These are phyloP conservation scores for Lysandra bellargus DNA, from an alignment of 2,888 invertebrate species.

Conservation along the genomic window DNA sequence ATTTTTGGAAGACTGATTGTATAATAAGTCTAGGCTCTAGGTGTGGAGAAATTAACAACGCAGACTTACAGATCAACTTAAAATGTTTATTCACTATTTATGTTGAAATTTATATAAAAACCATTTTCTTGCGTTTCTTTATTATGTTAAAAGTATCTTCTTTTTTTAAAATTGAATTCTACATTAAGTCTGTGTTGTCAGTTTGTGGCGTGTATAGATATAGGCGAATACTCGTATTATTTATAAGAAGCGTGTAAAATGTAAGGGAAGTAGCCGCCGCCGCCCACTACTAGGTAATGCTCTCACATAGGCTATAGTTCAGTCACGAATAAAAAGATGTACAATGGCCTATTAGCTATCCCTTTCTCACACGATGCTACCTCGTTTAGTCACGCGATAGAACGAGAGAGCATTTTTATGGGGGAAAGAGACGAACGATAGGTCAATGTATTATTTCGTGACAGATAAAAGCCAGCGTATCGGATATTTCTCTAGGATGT, in stretches of 20 bases:
- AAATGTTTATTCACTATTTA: conserved; percentile 8
- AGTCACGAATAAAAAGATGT: not conserved
- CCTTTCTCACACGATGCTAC: not conserved
- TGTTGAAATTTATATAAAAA: no score
- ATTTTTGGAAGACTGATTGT: conserved; percentile 40
- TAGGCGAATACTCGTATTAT: conserved; percentile 38
- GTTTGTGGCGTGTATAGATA: conserved; percentile 30
- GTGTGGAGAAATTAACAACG: conserved; percentile 30
- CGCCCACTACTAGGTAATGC: conserved; percentile 33
- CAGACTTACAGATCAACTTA: not conserved
- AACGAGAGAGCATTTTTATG: not conserved
- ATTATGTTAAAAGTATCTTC: no score
- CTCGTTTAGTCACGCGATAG: no score
- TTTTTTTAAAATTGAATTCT: not conserved
- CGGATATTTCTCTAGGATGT: conserved; percentile 44
- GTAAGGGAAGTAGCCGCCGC: conserved; percentile 36
- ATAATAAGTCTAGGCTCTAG: conserved; percentile 34
- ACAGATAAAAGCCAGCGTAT: conserved; percentile 28
- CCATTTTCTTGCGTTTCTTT: no score
- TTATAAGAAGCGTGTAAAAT: conserved; percentile 40
- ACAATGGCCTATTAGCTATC: not conserved
- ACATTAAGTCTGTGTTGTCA: conserved; percentile 8
- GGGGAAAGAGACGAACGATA: not conserved
- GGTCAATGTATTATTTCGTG: not conserved
- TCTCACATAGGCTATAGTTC: conserved; percentile 34